Conservation (phyloP, 2,113 vertebrate genomes). For the Pogonocichla stellata region DNA sequence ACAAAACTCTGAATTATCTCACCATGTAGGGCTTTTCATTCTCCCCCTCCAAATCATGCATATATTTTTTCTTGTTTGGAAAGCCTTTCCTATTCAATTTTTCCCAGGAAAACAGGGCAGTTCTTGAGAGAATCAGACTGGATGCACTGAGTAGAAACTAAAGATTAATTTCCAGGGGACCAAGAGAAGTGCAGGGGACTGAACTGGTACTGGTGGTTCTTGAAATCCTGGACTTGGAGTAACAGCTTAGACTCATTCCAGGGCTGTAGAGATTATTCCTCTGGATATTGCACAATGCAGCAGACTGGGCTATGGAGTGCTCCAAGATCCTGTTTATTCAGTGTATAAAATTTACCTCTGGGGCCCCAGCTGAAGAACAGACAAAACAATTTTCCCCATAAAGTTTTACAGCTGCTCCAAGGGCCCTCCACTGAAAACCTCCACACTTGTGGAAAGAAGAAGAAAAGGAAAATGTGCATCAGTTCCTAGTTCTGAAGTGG, state of each 20-base stretch:
- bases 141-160: background rate
- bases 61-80: background rate
- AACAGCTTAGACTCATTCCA: background rate
- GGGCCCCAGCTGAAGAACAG: background rate
- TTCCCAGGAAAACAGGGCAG: background rate
- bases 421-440: background rate
- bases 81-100: background rate
- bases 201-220: background rate
- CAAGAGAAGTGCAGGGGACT: background rate
- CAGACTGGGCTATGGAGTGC: rapidly evolving
- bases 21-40: background rate
- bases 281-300: background rate
- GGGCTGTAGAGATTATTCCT: background rate
- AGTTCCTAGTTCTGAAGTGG: background rate
- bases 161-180: background rate
- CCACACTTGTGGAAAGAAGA: background rate
- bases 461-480: background rate
- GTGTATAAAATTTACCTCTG: background rate
- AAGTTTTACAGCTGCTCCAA: background rate
- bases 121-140: background rate
- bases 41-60: background rate
- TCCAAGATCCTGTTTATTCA: background rate
- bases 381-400: background rate
- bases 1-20: background rate
- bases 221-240: background rate